Evolutionary conservation across 2,888 invertebrate species (phyloP).

Genomic region (Hydrotaea diabolus): DNA sequence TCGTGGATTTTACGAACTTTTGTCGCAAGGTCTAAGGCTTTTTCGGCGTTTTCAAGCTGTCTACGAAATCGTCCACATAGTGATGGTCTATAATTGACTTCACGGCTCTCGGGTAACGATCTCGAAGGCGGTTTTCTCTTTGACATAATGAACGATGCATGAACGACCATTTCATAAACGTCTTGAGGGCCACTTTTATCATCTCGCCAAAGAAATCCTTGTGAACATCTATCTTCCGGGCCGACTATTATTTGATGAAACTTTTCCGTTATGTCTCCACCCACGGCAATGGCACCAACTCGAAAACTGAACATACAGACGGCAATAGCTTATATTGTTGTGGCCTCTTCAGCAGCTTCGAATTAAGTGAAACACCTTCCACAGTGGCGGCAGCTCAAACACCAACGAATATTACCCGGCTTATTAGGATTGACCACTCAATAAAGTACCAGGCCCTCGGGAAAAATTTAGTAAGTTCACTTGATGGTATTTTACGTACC

Average conservation of each 20-base stretch:
- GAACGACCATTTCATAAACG: slow-evolving; percentile 13
- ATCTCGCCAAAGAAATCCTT: slow-evolving; percentile 50
- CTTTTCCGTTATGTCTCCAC: slow-evolving; percentile 24
- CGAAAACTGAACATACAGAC: slow-evolving; percentile 31
- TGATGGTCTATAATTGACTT: neutral
- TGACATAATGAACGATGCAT: neutral
- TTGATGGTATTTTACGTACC: slow-evolving; percentile 40
- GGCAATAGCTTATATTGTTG: slow-evolving; percentile 11
- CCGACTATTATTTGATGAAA: slow-evolving; percentile 5
- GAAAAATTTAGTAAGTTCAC: slow-evolving; percentile 6
- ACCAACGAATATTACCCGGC: slow-evolving; percentile 56
- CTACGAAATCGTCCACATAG: neutral
- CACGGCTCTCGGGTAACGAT: slow-evolving; percentile 1
- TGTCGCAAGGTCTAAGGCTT: slow-evolving; percentile 28
- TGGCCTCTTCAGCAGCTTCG: neutral
- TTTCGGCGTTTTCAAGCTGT: neutral
- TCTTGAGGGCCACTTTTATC: neutral
- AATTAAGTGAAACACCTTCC: slow-evolving; percentile 56
- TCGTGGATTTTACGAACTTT: too few relatives aligned
- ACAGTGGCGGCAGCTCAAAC: slow-evolving; percentile 61
- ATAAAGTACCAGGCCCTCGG: slow-evolving; percentile 65
- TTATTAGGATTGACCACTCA: slow-evolving; percentile 68
- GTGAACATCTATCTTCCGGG: slow-evolving; percentile 22
- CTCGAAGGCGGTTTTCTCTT: neutral
- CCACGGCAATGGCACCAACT: slow-evolving; percentile 11